Percentiles rank a stretch among this genome's conserved stretches.
These are phyloP conservation scores for Thunnus thynnus DNA, from an alignment of 2,113 vertebrate genomes.

Conservation along the genomic window DNA sequence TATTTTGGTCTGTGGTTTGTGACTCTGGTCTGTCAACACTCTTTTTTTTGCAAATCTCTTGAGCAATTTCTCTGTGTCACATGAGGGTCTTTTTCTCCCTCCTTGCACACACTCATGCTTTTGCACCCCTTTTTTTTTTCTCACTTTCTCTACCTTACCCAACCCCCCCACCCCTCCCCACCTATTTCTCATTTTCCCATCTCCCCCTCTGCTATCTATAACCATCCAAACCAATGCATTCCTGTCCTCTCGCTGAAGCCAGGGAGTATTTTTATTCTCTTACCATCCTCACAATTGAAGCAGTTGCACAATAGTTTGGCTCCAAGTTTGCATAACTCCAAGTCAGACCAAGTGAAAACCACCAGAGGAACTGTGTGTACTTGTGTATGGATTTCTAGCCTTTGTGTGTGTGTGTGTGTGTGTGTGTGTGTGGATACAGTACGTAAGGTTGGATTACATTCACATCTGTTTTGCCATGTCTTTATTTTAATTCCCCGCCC, in stretches of 20 bases:
- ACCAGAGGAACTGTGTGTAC: conserved; percentile 53
- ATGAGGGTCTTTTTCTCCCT: neutral
- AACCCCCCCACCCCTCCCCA: too few species aligned
- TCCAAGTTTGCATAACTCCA: conserved; percentile 60
- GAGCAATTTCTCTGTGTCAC: conserved; percentile 3
- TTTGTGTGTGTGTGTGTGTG: neutral
- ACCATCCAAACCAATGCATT: conserved; percentile 61
- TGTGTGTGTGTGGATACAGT: conserved; percentile 14
- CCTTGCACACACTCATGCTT: conserved; percentile 21
- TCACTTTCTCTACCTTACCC: neutral
- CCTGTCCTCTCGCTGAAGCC: conserved; percentile 45
- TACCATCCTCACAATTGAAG: conserved; percentile 47
- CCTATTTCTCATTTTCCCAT: conserved; percentile 7
- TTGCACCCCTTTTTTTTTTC: neutral
- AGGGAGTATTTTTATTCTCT: conserved; percentile 61
- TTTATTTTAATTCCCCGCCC: conserved; percentile 26
- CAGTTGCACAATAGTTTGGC: conserved; percentile 76
- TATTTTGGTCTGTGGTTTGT: conserved; percentile 4
- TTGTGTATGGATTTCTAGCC: conserved; percentile 27
- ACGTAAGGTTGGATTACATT: conserved; percentile 41
- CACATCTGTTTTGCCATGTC: conserved; percentile 41
- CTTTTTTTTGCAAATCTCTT: neutral
- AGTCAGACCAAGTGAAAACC: conserved; percentile 62
- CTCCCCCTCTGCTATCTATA: conserved; percentile 17
- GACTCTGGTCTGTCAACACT: neutral